phyloP scores from a whole-genome alignment of 2,888 invertebrate species.

The Ormyrus thymus region DNA sequence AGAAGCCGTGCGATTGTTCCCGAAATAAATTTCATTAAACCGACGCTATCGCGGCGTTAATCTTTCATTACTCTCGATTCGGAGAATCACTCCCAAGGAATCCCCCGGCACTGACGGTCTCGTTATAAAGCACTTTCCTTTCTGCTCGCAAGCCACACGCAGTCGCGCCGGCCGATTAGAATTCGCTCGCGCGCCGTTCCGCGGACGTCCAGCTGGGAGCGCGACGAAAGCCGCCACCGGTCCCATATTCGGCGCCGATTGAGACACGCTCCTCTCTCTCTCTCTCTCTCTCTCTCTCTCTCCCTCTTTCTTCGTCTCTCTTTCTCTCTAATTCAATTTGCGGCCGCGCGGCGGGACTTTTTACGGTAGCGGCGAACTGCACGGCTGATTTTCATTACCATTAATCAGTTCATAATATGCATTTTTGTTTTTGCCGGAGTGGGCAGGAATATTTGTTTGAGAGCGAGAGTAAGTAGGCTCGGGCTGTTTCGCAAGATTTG shows the following conservation, averaged over 20 bases:
- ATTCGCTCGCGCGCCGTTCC: neutral
- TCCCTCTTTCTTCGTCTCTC: too few species aligned
- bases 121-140: too few species aligned
- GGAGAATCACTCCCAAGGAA: too few species aligned
- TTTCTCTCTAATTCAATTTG: conserved; percentile 32
- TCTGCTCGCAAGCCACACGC: too few species aligned
- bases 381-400: conserved; percentile 16
- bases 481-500: too few species aligned
- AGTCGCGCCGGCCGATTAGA: neutral
- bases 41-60: too few species aligned
- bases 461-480: neutral
- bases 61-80: too few species aligned
- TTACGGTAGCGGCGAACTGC: neutral
- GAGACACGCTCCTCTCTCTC: conserved; percentile 25
- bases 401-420: conserved; percentile 20
- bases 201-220: conserved; percentile 7
- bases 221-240: conserved; percentile 25
- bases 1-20: too few species aligned
- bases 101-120: too few species aligned
- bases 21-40: too few species aligned
- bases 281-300: neutral
- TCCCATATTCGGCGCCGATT: conserved; percentile 36
- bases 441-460: conserved; percentile 14
- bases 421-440: neutral
- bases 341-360: neutral